Percentiles rank a stretch among this genome's conserved stretches.
These are phyloP conservation scores for Pelvicachromis taeniatus DNA, from an alignment of 2,113 vertebrate species.

Conservation along the genomic window DNA sequence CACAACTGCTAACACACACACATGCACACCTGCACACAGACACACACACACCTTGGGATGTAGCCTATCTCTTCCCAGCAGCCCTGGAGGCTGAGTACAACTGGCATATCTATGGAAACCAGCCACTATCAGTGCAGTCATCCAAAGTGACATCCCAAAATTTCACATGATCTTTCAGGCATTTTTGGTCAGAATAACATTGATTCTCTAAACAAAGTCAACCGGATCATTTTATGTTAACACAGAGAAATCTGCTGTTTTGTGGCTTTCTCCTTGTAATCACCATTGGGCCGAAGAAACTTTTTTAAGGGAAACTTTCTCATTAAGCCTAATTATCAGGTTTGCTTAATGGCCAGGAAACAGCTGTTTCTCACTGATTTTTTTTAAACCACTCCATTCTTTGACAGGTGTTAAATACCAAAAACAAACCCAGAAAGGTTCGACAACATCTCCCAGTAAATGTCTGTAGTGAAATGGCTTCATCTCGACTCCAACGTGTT, in stretches of 20 bases:
- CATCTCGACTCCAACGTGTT: background rate
- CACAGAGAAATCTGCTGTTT: background rate
- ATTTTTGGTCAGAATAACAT: background rate
- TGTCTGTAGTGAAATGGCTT: background rate
- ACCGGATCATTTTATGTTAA: background rate
- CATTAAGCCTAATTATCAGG: background rate
- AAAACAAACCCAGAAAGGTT: background rate
- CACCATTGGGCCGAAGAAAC: background rate
- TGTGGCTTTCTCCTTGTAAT: background rate
- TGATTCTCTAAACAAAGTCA: background rate
- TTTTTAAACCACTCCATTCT: background rate
- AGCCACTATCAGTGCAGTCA: background rate
- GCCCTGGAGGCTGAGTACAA: background rate
- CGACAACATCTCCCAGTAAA: background rate
- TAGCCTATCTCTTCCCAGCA: constrained; percentile 29
- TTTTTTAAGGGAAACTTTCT: background rate
- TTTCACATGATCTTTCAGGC: background rate
- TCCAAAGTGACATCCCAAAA: background rate
- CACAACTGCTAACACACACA: background rate
- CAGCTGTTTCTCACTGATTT: background rate
- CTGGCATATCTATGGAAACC: constrained; percentile 8
- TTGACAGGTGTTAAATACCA: background rate
- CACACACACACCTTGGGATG: background rate
- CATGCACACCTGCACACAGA: background rate
- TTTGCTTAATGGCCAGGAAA: background rate